These are phyloP conservation scores for Scomberomorus guttatus DNA, from an alignment of 2,797 vertebrate genomes.

Conservation along the genomic window DNA sequence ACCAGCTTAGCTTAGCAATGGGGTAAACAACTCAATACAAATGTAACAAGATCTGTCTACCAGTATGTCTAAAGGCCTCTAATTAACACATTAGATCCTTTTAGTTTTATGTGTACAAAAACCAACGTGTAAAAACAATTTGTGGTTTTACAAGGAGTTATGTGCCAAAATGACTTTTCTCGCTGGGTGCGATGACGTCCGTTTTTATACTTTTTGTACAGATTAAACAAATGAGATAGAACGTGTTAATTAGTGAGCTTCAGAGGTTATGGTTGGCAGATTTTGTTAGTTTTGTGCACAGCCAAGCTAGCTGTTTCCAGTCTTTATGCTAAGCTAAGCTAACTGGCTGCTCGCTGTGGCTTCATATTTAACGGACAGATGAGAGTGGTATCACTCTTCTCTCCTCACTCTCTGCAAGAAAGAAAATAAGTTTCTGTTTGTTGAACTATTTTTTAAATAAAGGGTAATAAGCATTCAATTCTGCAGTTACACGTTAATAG, in stretches of 20 bases:
- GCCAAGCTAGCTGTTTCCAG: neutral
- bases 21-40: neutral
- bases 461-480: neutral
- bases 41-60: neutral
- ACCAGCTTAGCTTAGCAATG: constrained; percentile 5
- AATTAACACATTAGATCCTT: neutral
- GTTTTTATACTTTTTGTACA: neutral
- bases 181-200: too few relatives aligned
- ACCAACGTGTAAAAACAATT: neutral
- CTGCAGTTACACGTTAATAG: neutral
- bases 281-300: neutral
- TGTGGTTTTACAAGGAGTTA: neutral
- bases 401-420: neutral
- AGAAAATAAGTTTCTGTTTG: neutral
- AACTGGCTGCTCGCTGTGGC: neutral
- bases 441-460: neutral
- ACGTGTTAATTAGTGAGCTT: neutral
- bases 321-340: neutral
- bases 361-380: neutral
- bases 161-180: too few relatives aligned
- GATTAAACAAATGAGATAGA: neutral
- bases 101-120: neutral
- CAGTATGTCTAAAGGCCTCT: neutral
- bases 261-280: neutral
- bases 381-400: neutral